Percentiles rank a stretch among this genome's conserved stretches.
These are phyloP conservation scores for Acrossocheilus fasciatus DNA, from an alignment of 2,797 vertebrate species.

Conservation along the genomic window DNA sequence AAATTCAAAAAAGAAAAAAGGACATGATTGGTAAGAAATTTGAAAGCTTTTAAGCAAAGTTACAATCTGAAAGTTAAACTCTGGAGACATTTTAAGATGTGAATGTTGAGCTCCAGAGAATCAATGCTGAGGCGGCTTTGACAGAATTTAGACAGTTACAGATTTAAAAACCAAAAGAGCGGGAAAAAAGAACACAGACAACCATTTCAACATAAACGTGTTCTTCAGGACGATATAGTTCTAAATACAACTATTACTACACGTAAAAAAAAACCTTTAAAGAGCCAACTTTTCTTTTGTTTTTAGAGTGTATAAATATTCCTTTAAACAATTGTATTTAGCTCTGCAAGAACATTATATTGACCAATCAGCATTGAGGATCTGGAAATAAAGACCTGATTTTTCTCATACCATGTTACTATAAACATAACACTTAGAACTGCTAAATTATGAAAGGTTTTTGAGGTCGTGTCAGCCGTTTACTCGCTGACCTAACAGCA, in stretches of 20 bases:
- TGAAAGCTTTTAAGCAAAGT: neutral
- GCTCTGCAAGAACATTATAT: no score
- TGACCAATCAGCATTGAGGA: no score
- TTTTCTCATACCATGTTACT: no score
- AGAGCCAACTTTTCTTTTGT: neutral
- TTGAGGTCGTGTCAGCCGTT: neutral
- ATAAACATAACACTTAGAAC: neutral
- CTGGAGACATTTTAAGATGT: neutral
- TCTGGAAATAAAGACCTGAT: no score
- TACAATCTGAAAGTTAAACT: neutral
- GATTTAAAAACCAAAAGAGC: neutral
- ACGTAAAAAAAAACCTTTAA: neutral
- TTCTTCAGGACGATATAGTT: neutral
- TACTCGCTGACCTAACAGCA: conserved; percentile 8
- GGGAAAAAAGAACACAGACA: neutral
- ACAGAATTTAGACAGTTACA: neutral
- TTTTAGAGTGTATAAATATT: no score
- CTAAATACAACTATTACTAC: neutral
- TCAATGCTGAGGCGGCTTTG: neutral
- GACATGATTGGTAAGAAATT: no score
- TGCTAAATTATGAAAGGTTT: neutral
- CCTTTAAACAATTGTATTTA: no score
- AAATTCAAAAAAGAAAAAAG: neutral
- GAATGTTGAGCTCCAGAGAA: neutral
- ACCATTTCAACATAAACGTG: neutral